Percentiles rank a stretch among this genome's conserved stretches.
These are phyloP conservation scores for Rhopalosiphum maidis DNA, from an alignment of 1,140 invertebrate genomes.

Conservation along the genomic window DNA sequence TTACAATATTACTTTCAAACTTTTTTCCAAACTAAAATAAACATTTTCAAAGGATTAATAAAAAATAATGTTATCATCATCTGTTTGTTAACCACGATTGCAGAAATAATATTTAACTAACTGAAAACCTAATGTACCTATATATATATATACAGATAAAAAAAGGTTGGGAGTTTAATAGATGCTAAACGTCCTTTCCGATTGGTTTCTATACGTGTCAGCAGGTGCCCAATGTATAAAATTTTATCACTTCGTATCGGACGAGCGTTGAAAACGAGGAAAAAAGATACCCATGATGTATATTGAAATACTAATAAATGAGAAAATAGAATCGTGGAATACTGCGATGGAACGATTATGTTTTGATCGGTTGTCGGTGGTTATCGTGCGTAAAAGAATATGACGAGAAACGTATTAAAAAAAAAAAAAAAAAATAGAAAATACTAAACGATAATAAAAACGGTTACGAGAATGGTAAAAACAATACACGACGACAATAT, in stretches of 20 bases:
- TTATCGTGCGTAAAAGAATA: conserved; percentile 15
- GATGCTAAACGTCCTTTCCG: too few species aligned
- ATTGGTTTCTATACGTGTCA: too few species aligned
- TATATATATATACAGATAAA: too few species aligned
- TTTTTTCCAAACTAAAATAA: not conserved
- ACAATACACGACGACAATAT: not conserved
- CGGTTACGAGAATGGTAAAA: not conserved
- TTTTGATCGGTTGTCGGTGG: conserved; percentile 10
- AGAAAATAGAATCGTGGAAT: not conserved
- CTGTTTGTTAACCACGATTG: not conserved
- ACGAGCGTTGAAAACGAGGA: not conserved
- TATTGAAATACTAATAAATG: not conserved
- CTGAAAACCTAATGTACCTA: too few species aligned
- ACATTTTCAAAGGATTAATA: not conserved
- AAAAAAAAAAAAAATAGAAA: conserved; percentile 35
- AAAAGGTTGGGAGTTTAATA: too few species aligned
- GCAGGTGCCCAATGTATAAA: too few species aligned
- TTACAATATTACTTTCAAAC: not conserved
- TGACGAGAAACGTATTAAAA: conserved; percentile 3
- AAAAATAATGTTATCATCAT: not conserved
- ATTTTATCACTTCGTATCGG: not conserved
- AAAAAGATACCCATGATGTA: not conserved
- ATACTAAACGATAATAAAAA: conserved; percentile 1
- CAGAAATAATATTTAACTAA: too few species aligned
- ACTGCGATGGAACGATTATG: not conserved